A percentile compares a stretch with the other conserved stretches of the same genome.
Conservation (phyloP, 1,140 invertebrate genomes). For the Euwallacea fornicatus region DNA sequence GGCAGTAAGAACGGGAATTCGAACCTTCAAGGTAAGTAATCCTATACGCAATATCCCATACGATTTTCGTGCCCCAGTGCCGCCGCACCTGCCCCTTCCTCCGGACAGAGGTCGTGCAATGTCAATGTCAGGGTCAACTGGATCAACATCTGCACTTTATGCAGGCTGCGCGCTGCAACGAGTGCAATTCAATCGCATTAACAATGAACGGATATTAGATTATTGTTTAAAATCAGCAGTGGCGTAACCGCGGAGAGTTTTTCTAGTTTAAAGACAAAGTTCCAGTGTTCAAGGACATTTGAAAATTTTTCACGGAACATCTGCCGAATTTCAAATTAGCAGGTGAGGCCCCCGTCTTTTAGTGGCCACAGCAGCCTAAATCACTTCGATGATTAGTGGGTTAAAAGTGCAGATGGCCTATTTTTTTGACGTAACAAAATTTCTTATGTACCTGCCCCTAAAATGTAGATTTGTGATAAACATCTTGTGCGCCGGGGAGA, state of each 20-base stretch:
- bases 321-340: neutral
- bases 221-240: constrained; percentile 5
- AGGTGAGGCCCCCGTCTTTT: neutral
- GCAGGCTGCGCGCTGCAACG: constrained; percentile 36
- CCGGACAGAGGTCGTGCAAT: constrained; percentile 49
- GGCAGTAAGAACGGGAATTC: constrained; percentile 13
- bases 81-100: constrained; percentile 23
- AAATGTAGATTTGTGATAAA: too few relatives aligned
- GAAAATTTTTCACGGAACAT: neutral
- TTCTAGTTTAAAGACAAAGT: neutral
- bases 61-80: constrained; percentile 34
- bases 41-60: constrained; percentile 23
- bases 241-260: neutral
- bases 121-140: constrained; percentile 52
- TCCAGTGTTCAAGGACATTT: constrained; percentile 6
- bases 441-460: too few relatives aligned
- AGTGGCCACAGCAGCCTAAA: neutral
- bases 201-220: constrained; percentile 18
- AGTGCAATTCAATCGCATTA: constrained; percentile 28
- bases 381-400: too few relatives aligned
- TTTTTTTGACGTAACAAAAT: too few relatives aligned
- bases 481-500: too few relatives aligned
- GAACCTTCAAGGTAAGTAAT: constrained; percentile 15
- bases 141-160: constrained; percentile 51
- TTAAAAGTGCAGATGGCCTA: too few relatives aligned